phyloP scores from a whole-genome alignment of 2,113 vertebrate genomes.

The Sinocyclocheilus anophthalmus region DNA sequence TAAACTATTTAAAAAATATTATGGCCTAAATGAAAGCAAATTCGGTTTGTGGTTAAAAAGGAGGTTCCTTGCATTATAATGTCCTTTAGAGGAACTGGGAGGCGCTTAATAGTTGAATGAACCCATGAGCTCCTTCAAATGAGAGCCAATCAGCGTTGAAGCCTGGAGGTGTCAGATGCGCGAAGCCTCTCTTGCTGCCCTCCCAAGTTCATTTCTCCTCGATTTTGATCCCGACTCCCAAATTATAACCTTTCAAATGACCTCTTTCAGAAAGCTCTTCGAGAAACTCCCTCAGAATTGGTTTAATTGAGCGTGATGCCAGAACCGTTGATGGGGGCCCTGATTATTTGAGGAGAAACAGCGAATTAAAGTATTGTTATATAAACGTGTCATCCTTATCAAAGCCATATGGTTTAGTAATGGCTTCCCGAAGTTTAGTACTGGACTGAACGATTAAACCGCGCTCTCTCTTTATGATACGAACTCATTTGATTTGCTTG shows the following conservation, averaged over 20 bases:
- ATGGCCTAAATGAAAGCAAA: conserved; percentile 97
- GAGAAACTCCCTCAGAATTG: conserved; percentile 71
- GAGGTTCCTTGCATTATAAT: conserved; percentile 98
- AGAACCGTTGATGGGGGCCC: conserved; percentile 38
- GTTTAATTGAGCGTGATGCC: conserved; percentile 72
- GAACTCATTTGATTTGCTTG: background rate
- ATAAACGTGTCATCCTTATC: conserved; percentile 39
- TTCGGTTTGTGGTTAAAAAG: conserved; percentile 99
- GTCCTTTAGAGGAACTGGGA: conserved; percentile 96
- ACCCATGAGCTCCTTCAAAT: conserved; percentile 88
- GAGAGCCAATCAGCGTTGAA: conserved; percentile 93
- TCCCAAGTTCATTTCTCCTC: conserved; percentile 78
- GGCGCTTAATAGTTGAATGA: conserved; percentile 96
- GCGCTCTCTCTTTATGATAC: conserved; percentile 6
- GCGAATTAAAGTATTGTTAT: conserved; percentile 41
- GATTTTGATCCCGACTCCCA: conserved; percentile 75
- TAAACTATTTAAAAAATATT: conserved; percentile 96
- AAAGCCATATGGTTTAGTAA: conserved; percentile 30
- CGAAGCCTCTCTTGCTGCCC: conserved; percentile 63
- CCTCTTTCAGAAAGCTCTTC: conserved; percentile 72
- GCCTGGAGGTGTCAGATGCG: conserved; percentile 81
- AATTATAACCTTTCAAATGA: conserved; percentile 80
- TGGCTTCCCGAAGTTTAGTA: conserved; percentile 15
- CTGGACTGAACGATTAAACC: conserved; percentile 11
- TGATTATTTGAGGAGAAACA: conserved; percentile 31